These are phyloP conservation scores for Tanytarsus gracilentus DNA, from an alignment of 2,888 invertebrate genomes.

Conservation along the genomic window DNA sequence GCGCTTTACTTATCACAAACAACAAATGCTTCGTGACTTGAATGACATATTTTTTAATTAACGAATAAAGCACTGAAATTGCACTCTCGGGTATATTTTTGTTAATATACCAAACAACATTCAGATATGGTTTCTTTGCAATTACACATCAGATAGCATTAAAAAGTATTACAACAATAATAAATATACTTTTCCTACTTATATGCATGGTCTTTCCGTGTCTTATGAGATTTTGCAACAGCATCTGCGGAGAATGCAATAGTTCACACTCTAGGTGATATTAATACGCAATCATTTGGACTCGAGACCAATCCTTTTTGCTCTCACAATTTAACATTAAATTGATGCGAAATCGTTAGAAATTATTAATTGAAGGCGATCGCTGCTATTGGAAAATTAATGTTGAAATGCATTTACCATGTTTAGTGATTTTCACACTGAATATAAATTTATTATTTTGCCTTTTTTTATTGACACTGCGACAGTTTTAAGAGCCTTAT, in stretches of 20 bases:
- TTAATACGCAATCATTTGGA: background rate
- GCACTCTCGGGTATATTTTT: background rate
- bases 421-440: background rate
- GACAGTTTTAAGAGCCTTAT: no score
- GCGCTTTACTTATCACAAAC: constrained; percentile 14
- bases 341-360: background rate
- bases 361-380: background rate
- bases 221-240: no score
- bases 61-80: background rate
- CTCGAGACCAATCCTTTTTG: background rate
- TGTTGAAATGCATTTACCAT: background rate
- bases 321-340: background rate
- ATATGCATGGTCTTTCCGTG: no score
- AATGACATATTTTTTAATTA: constrained; percentile 24
- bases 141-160: no score
- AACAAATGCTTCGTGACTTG: constrained; percentile 23
- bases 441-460: background rate
- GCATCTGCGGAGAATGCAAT: no score
- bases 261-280: background rate
- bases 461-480: no score
- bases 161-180: no score
- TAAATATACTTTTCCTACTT: no score
- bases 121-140: background rate
- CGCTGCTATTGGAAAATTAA: background rate
- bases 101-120: no score